Percentiles rank a stretch among this genome's conserved stretches.
Evolutionary conservation across 2,797 vertebrate species (phyloP).

Genomic region (Aplochiton taeniatus): DNA sequence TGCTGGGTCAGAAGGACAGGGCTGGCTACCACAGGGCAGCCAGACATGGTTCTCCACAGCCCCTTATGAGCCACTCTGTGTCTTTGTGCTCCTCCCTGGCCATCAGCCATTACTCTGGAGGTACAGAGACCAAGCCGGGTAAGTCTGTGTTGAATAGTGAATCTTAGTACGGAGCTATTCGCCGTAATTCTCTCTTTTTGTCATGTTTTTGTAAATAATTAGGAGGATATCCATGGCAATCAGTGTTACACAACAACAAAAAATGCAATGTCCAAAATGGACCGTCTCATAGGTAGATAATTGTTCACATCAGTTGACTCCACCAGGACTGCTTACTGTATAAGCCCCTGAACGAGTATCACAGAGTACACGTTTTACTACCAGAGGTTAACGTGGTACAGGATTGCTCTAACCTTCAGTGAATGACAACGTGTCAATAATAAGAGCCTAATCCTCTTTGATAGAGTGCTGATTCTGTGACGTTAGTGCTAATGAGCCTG

Average conservation of each 20-base stretch:
- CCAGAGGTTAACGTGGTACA: too few relatives aligned
- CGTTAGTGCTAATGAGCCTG: neutral
- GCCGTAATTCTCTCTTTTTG: neutral
- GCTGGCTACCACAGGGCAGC: slow-evolving; percentile 31
- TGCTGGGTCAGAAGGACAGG: slow-evolving; percentile 47
- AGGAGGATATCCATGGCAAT: too few relatives aligned
- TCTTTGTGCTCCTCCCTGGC: slow-evolving; percentile 60
- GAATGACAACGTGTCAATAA: neutral
- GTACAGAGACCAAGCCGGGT: slow-evolving; percentile 40
- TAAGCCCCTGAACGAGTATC: too few relatives aligned
- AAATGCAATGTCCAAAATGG: too few relatives aligned
- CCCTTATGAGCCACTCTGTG: slow-evolving; percentile 51
- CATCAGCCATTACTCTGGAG: slow-evolving; percentile 44
- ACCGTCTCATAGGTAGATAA: too few relatives aligned
- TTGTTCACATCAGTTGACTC: too few relatives aligned
- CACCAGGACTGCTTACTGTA: too few relatives aligned
- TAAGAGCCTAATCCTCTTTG: neutral
- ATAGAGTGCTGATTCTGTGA: neutral
- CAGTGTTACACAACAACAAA: too few relatives aligned
- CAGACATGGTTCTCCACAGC: slow-evolving; percentile 30
- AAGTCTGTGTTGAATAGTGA: slow-evolving; percentile 57
- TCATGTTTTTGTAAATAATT: too few relatives aligned
- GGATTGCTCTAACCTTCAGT: neutral
- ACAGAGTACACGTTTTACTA: too few relatives aligned
- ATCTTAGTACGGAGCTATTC: neutral